phyloP scores from a whole-genome alignment of 2,888 invertebrate genomes.

The Amphimallon solstitiale region DNA sequence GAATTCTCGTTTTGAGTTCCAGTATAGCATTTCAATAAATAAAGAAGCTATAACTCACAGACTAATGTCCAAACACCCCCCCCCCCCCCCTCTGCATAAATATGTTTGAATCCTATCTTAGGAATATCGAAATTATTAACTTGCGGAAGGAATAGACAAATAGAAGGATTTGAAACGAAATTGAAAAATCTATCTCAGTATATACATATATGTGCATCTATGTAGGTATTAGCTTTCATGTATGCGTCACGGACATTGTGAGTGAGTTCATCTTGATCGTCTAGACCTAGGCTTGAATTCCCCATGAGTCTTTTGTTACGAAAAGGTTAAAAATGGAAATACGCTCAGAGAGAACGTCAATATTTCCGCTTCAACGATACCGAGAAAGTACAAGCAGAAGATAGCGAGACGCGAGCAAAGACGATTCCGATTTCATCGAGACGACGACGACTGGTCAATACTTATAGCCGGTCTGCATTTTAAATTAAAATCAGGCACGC shows the following conservation, averaged over 20 bases:
- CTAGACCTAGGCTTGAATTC: conserved; percentile 27
- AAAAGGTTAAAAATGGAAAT: conserved; percentile 34
- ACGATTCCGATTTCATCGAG: conserved; percentile 22
- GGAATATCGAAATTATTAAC: background rate
- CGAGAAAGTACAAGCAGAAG: background rate
- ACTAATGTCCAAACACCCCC: background rate
- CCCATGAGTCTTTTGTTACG: conserved; percentile 36
- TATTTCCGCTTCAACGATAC: conserved; percentile 26
- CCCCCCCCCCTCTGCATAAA: background rate
- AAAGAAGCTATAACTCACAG: too few species aligned
- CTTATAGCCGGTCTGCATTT: conserved; percentile 26
- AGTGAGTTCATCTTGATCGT: conserved; percentile 27
- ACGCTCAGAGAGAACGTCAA: conserved; percentile 24
- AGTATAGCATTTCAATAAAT: too few species aligned
- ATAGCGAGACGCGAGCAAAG: background rate
- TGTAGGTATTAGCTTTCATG: conserved; percentile 22
- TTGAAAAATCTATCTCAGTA: conserved; percentile 6
- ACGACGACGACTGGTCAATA: conserved; percentile 23
- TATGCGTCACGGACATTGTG: conserved; percentile 18
- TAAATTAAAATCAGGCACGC: conserved; percentile 22
- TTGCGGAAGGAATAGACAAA: background rate
- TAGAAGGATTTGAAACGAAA: background rate
- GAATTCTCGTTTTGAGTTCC: too few species aligned
- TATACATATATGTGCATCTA: conserved; percentile 1
- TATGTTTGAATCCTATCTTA: background rate